Evolutionary conservation across 1,140 invertebrate genomes (phyloP), one percentile per base, ranked within the genome.

Genomic region (Drosophila littoralis): DNA sequence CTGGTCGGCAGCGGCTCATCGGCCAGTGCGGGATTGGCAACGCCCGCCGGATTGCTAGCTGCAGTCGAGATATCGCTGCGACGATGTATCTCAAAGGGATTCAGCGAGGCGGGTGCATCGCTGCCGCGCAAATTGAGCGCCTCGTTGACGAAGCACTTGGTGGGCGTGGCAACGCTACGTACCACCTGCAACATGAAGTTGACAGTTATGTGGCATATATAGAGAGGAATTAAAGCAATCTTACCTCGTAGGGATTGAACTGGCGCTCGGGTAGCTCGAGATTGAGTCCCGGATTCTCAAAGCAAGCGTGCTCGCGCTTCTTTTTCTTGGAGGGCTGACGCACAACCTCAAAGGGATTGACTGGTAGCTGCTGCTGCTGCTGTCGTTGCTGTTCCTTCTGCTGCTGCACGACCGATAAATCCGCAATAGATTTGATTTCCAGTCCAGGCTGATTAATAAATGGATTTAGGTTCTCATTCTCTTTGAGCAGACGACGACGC

Each of bases 241-340:
- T 22, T 46, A 92, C 91, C 81, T 92, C 92, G 54, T 84, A 92
- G 0, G 92, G 92, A 88, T 92, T 92, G 17, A 92, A 91, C 45
- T 91, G 83, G 36, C 81, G 89, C 54, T 92, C 92, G 7, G 91
- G 91, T 28, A 91, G 45, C 35, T 92, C 85, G 0, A 92, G 60
- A 77, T 92, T 92, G 3, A 92, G 67, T 12, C 81, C 92, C 13
- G 86, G 86, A 85, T 92, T 92, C 64, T 89, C 90, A 32, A 92
- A 92, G 59, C 92, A 92, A 28, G 81, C 82, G 7, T 79, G 77
- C 3, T 83, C 88, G 6, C 79, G 78, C 52, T 92, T 92, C 58
- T 92, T 92, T 32, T 92, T 92, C 60, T 92, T 92, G 0, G 81
- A 75, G 0, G 91, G 91, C 46, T 92, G 91, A 15, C 92, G 89